phyloP scores from a whole-genome alignment of 1,140 invertebrate genomes.

The Pteromalus puparum region DNA sequence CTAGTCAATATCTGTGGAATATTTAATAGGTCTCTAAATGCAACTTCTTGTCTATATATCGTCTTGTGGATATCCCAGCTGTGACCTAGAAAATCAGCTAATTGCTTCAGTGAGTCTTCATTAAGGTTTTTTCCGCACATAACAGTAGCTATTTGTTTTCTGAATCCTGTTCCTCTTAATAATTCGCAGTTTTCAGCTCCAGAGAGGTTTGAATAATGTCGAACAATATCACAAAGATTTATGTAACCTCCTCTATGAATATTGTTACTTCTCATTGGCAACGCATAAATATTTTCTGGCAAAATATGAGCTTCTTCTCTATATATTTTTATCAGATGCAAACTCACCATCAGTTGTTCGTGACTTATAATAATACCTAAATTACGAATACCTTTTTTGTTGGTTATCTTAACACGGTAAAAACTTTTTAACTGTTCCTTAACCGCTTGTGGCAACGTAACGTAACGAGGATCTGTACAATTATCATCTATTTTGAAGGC shows the following conservation, averaged over 20 bases:
- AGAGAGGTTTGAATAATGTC: neutral
- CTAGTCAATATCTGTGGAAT: neutral
- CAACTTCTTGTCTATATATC: slow-evolving; percentile 10
- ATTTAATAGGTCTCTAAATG: neutral
- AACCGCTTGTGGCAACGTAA: neutral
- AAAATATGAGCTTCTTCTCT: neutral
- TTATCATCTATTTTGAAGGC: neutral
- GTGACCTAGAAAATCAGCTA: slow-evolving; percentile 16
- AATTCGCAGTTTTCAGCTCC: neutral
- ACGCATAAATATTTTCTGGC: neutral
- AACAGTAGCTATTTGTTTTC: neutral
- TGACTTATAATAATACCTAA: neutral
- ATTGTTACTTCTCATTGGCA: neutral
- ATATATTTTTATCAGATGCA: neutral
- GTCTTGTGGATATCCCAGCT: slow-evolving; percentile 10
- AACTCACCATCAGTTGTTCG: neutral
- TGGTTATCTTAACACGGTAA: neutral
- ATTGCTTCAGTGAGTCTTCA: neutral
- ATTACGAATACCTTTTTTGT: slow-evolving; percentile 2
- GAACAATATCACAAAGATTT: neutral
- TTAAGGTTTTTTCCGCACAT: neutral
- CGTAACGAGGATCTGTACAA: neutral
- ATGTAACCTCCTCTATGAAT: neutral
- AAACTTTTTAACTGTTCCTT: neutral
- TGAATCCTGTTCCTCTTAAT: neutral